Evolutionary conservation across 2,888 invertebrate genomes (phyloP).

Genomic region (Heteromurus nitidus): DNA sequence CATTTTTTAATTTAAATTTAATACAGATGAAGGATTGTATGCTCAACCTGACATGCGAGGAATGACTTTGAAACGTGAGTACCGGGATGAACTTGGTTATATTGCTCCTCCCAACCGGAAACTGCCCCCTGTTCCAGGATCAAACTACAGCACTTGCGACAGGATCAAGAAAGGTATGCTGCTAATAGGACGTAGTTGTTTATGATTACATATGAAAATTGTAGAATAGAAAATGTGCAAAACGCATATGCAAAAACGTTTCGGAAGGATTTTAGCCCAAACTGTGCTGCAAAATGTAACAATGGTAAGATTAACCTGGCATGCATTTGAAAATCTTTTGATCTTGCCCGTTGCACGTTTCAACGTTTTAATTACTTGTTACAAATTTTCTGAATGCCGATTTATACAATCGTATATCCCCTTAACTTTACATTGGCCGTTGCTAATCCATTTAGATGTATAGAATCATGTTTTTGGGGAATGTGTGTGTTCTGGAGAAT

Average conservation of each 20-base stretch:
- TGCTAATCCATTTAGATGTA: neutral
- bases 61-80: slow-evolving; percentile 79
- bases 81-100: slow-evolving; percentile 92
- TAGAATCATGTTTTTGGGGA: slow-evolving; percentile 1
- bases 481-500: too few relatives aligned
- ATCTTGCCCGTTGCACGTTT: neutral
- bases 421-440: neutral
- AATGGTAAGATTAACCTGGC: slow-evolving; percentile 32
- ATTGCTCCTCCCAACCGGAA: slow-evolving; percentile 95
- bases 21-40: slow-evolving; percentile 92
- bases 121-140: slow-evolving; percentile 91
- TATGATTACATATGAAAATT: neutral
- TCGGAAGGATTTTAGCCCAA: slow-evolving; percentile 53
- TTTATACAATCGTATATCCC: too few relatives aligned
- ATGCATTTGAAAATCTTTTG: slow-evolving; percentile 5
- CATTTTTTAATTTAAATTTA: too few relatives aligned
- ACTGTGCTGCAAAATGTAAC: neutral
- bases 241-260: neutral
- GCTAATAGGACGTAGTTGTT: neutral
- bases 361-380: neutral
- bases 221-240: slow-evolving; percentile 9
- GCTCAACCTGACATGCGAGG: slow-evolving; percentile 73
- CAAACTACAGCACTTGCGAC: slow-evolving; percentile 93
- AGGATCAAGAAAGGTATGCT: slow-evolving; percentile 82
- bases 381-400: neutral